Conservation (phyloP, 1,140 invertebrate species). For the Eubasilissa regina region DNA sequence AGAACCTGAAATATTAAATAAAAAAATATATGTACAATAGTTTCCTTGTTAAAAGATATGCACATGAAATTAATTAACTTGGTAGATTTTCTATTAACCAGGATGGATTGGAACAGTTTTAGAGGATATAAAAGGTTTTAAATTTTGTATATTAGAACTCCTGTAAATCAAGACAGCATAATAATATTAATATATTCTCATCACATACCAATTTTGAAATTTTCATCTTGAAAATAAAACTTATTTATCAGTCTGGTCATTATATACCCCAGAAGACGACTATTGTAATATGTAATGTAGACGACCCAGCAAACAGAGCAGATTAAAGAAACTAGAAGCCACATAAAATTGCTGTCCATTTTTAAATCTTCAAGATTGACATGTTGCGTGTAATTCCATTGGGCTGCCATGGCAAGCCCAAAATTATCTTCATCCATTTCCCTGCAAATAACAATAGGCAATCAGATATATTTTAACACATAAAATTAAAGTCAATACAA, state of each 20-base stretch:
- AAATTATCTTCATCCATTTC: constrained; percentile 43
- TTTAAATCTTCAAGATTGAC: constrained; percentile 81
- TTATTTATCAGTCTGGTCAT: constrained; percentile 91
- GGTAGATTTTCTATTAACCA: too few relatives aligned
- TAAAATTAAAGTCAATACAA: background rate
- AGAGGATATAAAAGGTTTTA: too few relatives aligned
- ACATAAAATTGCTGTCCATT: constrained; percentile 85
- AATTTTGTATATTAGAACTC: too few relatives aligned
- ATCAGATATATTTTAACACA: too few relatives aligned
- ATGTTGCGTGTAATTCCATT: constrained; percentile 72
- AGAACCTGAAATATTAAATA: constrained; percentile 80
- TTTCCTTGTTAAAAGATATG: too few relatives aligned
- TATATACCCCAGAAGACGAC: constrained; percentile 90
- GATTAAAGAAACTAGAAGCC: constrained; percentile 85
- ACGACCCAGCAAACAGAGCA: constrained; percentile 91
- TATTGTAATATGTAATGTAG: constrained; percentile 97
- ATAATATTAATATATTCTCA: background rate
- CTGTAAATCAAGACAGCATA: too few relatives aligned
- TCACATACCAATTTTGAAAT: constrained; percentile 91
- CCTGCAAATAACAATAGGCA: constrained; percentile 27
- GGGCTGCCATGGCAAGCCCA: constrained; percentile 65
- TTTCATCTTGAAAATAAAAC: constrained; percentile 88
- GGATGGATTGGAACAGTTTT: too few relatives aligned
- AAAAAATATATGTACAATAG: too few relatives aligned
- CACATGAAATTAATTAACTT: too few relatives aligned